phyloP scores from a whole-genome alignment of 2,888 invertebrate species.

The Hemistola chrysoprasaria region DNA sequence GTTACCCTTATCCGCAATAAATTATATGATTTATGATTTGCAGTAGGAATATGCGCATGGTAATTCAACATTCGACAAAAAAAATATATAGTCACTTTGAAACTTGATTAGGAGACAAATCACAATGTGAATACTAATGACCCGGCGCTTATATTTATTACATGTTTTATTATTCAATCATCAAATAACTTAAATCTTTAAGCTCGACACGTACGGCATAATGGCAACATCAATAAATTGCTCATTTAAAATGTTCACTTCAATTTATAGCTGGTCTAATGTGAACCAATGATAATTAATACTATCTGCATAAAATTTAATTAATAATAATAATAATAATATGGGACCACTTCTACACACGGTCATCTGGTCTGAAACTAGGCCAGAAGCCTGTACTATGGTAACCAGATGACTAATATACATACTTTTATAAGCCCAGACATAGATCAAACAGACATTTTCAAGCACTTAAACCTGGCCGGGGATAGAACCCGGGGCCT shows the following conservation, averaged over 20 bases:
- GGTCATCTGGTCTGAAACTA: no score
- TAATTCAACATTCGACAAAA: constrained; percentile 43
- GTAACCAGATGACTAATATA: no score
- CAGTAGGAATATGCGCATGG: constrained; percentile 30
- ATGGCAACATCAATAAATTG: constrained; percentile 28
- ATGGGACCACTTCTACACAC: no score
- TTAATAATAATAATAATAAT: no score
- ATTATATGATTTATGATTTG: no score
- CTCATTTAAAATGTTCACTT: constrained; percentile 27
- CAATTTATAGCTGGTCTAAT: constrained; percentile 22
- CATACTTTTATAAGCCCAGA: no score
- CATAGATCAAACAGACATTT: no score
- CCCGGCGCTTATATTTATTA: constrained; percentile 31
- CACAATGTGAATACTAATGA: constrained; percentile 35
- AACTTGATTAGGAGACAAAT: constrained; percentile 32
- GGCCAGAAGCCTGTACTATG: no score
- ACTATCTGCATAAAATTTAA: constrained; percentile 13
- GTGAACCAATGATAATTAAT: constrained; percentile 10
- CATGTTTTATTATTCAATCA: constrained; percentile 30
- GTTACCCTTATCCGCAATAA: no score
- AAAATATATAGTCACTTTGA: constrained; percentile 20
- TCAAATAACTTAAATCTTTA: constrained; percentile 34
- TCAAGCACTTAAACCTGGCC: no score
- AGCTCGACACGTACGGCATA: constrained; percentile 30
- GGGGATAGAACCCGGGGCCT: no score